phyloP scores from a whole-genome alignment of 2,797 vertebrate species.

The Diglossa cyanea region DNA sequence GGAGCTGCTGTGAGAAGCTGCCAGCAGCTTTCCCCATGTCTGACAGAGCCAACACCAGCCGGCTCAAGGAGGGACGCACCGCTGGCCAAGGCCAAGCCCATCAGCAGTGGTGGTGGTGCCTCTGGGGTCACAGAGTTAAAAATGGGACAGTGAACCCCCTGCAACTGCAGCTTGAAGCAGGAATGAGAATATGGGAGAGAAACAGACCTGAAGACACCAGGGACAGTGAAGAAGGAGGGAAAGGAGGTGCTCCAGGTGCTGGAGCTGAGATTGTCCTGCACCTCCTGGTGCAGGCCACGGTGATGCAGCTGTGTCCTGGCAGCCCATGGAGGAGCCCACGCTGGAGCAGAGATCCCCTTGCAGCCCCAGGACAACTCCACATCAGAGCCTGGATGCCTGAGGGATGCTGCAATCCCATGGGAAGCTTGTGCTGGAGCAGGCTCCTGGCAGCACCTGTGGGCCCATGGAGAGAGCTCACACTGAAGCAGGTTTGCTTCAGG shows the following conservation, averaged over 20 bases:
- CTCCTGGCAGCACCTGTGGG: not conserved
- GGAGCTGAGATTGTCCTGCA: not conserved
- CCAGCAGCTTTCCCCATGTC: not conserved
- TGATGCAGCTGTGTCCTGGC: not conserved
- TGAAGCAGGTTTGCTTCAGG: not conserved
- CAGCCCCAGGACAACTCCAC: not conserved
- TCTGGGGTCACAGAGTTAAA: too few relatives aligned
- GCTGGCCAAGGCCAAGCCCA: fast-evolving
- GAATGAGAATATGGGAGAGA: not conserved
- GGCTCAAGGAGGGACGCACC: fast-evolving
- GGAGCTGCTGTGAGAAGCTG: not conserved
- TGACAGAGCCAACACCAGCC: not conserved
- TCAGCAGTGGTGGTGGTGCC: not conserved
- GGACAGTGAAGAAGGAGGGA: not conserved
- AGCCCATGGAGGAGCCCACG: not conserved
- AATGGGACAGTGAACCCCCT: not conserved
- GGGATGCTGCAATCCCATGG: not conserved
- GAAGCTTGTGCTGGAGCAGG: not conserved
- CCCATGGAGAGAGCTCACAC: not conserved
- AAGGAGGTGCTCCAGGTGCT: fast-evolving
- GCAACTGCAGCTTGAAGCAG: not conserved
- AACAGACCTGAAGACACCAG: not conserved
- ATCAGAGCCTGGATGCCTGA: not conserved
- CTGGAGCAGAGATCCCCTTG: not conserved
- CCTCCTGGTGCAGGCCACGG: fast-evolving